Evolutionary conservation across 2,888 invertebrate species (phyloP), one percentile per base, ranked within the genome.

Genomic region (Polietes domitor): DNA sequence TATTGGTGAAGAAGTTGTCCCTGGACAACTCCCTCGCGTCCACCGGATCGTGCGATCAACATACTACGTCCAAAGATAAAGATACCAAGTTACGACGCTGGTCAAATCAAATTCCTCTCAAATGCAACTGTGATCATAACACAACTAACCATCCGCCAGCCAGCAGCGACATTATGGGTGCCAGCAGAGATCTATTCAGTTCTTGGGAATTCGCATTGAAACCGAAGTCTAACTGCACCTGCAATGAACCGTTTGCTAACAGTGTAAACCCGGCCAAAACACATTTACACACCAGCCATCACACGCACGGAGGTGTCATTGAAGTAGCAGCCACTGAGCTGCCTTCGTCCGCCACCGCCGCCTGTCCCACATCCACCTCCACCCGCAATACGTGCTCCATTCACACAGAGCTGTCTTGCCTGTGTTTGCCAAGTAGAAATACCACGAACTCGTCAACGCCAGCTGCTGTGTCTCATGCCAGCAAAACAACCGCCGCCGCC

Each of bases 81-180:
- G 63, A 77, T 50, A 7, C 24, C 73, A 85, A 9, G 81, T 32
- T 88, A n/a, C 89, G 91, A 1, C 89, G 89, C 32, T 90, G 90
- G 89, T 91, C 91, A 0, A 89, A 90, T 86, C 91, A 90, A 81
- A 86, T 87, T 47, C 87, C 87, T 10, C 85, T 89, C 32, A 88
- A 88, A 76, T 90, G 90, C 83, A 87, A 80, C 77, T 90, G 90
- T 80, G 77, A 80, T 77, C 68, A 65, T 19, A 43, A 19, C 10
- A 28, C 50, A 6, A 47, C 3, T 47, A n/a, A 2, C n/a, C 47
- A 53, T 61, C 63, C 78, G 2, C 53, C 63, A 17, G 26, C 47
- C 10, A 63, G 61, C 17, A 68, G 10, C 37, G 37, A 7, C 37
- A 37, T 37, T 12, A 58, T 24, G 19, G 41, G n/a, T 17, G 19